Evolutionary conservation across 2,113 vertebrate species (phyloP), one percentile per base, ranked within the genome.

Genomic region (Triplophysa siluroides): DNA sequence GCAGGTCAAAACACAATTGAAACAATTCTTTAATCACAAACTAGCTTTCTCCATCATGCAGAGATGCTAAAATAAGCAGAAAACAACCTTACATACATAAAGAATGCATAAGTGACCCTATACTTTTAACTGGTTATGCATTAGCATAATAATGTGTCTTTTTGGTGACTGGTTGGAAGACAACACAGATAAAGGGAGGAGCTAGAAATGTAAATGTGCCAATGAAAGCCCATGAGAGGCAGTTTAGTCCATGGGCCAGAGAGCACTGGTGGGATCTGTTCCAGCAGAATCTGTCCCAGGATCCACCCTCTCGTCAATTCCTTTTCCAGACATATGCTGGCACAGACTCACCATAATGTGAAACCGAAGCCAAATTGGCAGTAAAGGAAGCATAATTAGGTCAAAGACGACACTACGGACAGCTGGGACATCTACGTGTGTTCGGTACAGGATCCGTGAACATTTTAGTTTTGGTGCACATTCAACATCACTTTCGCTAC

Each of bases 241-340:
- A 77, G 24, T 66, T 80, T 38, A 78, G 1, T 58, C 8, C 21
- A 29, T 45, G 63, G 78, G 13, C 70, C 41, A 80, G 24, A 79
- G 21, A 72, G 67, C 41, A 56, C 68, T 16, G 43, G 56, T 45
- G 68, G 26, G 14, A 61, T 21, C 41, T 18, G 54, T n/a, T 54
- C 54, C 77, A 79, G 63, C 21, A 24, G 11, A 61, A 67, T 56
- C 16, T 56, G 43, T 74, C 61, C 24, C 41, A 78, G 63, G 45
- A 67, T 81, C 41, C 62, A 73, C 68, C 56, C 75, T 73, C 58
- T 23, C 69, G 83, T 84, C 75, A 78, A 33, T 63, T 33, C 45
- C 47, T 47, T 54, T 79, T 63, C 71, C 45, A 26, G 33, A 75
- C 10, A 38, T 41, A 70, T 16, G 13, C 43, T 83, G 76, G 54